Evolutionary conservation across 2,888 invertebrate genomes (phyloP).

Genomic region (Steinernema hermaphroditum): DNA sequence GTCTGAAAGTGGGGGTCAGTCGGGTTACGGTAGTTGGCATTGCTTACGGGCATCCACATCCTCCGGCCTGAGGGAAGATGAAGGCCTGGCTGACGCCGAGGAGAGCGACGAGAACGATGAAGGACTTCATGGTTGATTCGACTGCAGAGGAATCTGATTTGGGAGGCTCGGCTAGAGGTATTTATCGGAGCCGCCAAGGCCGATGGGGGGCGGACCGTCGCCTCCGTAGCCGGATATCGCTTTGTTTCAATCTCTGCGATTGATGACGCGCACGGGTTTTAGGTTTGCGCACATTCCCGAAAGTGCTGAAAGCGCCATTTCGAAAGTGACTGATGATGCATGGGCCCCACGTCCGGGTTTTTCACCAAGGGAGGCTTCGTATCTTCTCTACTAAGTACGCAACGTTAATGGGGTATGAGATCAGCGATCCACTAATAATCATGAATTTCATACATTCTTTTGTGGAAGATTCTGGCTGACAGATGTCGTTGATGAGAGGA

Average conservation of each 20-base stretch:
- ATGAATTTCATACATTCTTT: too few species aligned
- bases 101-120: slow-evolving; percentile 30
- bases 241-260: not conserved
- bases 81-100: slow-evolving; percentile 23
- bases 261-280: not conserved
- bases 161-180: not conserved
- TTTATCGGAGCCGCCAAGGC: not conserved
- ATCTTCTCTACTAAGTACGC: too few species aligned
- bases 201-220: slow-evolving; percentile 7
- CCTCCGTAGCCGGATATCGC: not conserved
- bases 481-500: too few species aligned
- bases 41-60: slow-evolving; percentile 26
- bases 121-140: slow-evolving; percentile 24
- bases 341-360: too few species aligned
- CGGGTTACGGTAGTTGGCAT: too few species aligned
- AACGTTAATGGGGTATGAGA: too few species aligned
- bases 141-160: slow-evolving; percentile 10
- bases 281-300: not conserved
- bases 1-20: not conserved
- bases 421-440: too few species aligned
- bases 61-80: slow-evolving; percentile 4
- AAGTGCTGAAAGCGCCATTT: too few species aligned
- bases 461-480: too few species aligned
- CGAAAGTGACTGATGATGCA: too few species aligned
- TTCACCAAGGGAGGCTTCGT: too few species aligned